phyloP scores from a whole-genome alignment of 2,797 vertebrate genomes.

The Acridotheres tristis region DNA sequence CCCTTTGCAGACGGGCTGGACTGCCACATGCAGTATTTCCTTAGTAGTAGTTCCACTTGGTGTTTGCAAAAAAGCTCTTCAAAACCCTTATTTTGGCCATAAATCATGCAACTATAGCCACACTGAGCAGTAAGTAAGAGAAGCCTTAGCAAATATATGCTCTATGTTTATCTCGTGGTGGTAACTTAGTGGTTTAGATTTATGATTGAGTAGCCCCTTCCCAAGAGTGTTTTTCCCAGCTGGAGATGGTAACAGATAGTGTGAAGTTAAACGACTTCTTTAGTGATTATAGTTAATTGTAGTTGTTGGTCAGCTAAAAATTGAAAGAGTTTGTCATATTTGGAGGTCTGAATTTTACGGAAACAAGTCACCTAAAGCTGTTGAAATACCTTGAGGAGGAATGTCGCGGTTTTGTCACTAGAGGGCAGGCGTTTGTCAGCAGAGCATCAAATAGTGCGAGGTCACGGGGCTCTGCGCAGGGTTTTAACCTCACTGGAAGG shows the following conservation, averaged over 20 bases:
- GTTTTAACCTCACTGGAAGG: neutral
- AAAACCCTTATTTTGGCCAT: neutral
- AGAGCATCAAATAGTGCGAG: neutral
- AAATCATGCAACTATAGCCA: neutral
- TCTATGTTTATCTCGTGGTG: neutral
- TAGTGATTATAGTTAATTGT: neutral
- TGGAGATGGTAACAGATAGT: neutral
- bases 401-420: neutral
- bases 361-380: neutral
- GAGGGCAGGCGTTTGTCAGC: constrained; percentile 31
- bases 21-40: neutral
- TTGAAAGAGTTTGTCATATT: neutral
- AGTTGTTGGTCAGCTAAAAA: neutral
- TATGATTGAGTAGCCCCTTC: neutral
- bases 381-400: neutral
- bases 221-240: neutral
- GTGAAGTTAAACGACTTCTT: neutral
- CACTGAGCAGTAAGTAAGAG: neutral
- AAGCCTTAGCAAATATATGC: neutral
- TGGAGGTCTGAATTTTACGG: neutral
- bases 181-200: neutral
- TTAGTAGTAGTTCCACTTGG: neutral
- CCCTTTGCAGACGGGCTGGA: neutral
- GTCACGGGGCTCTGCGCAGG: neutral
- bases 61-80: neutral